phyloP scores from a whole-genome alignment of 1,140 invertebrate species.

The Arion vulgaris region DNA sequence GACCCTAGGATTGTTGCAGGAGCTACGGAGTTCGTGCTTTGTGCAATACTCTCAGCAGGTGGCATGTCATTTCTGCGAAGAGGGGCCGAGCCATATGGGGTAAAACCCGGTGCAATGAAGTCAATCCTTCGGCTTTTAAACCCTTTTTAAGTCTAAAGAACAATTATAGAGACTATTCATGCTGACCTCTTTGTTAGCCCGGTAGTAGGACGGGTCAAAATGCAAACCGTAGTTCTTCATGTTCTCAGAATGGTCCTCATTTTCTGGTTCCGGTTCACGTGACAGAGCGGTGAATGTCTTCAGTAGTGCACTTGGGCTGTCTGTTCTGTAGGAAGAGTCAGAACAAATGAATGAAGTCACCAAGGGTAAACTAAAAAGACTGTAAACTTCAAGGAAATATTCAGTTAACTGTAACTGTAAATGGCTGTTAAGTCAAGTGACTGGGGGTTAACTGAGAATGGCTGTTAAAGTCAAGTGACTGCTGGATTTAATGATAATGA shows the following conservation, averaged over 20 bases:
- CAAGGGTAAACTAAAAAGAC: neutral
- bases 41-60: too few relatives aligned
- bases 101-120: too few relatives aligned
- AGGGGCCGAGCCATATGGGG: too few relatives aligned
- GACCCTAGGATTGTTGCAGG: too few relatives aligned
- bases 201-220: slow-evolving; percentile 66
- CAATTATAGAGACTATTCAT: too few relatives aligned
- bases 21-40: too few relatives aligned
- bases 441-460: neutral
- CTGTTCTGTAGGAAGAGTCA: neutral
- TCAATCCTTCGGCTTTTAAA: too few relatives aligned
- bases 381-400: neutral
- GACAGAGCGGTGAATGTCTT: slow-evolving; percentile 58
- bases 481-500: too few relatives aligned
- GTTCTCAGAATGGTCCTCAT: slow-evolving; percentile 46
- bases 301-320: slow-evolving; percentile 42
- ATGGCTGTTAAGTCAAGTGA: neutral
- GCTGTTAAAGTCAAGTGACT: too few relatives aligned
- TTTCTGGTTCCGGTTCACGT: slow-evolving; percentile 34
- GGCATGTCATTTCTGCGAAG: too few relatives aligned
- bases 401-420: neutral
- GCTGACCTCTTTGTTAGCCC: slow-evolving; percentile 65
- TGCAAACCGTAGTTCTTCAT: slow-evolving; percentile 59
- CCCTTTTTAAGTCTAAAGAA: too few relatives aligned
- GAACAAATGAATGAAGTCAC: neutral